A percentile compares a stretch with the other conserved stretches of the same genome.
Evolutionary conservation across 2,888 invertebrate genomes (phyloP).

Genomic region (Proisotoma minuta): DNA sequence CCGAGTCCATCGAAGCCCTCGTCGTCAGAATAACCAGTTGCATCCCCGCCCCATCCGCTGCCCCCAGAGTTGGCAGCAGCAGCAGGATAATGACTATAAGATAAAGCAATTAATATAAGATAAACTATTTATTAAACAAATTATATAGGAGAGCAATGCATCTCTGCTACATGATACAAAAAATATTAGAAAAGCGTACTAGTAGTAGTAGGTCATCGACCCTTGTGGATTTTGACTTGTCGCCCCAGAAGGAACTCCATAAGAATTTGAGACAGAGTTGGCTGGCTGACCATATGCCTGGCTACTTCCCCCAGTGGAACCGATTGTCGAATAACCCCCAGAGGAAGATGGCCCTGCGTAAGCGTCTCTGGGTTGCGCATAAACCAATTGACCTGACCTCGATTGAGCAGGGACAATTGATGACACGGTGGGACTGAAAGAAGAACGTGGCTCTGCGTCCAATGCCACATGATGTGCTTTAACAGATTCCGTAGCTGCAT

Average conservation of each 20-base stretch:
- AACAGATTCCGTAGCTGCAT: slow-evolving; percentile 1
- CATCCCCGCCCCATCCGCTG: slow-evolving; percentile 20
- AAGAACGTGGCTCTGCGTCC: slow-evolving; percentile 17
- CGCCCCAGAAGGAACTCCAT: slow-evolving; percentile 15
- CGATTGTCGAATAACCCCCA: slow-evolving; percentile 27
- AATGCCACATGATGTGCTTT: slow-evolving; percentile 7
- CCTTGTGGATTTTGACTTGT: slow-evolving; percentile 27
- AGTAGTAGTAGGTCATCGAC: slow-evolving; percentile 46
- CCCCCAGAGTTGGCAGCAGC: slow-evolving; percentile 13
- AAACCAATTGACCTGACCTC: slow-evolving; percentile 22
- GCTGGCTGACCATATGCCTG: slow-evolving; percentile 8
- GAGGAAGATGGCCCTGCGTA: slow-evolving; percentile 32
- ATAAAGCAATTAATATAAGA: neutral
- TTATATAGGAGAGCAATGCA: neutral
- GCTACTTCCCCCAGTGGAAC: slow-evolving; percentile 19
- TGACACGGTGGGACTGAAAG: slow-evolving; percentile 25
- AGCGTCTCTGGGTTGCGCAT: slow-evolving; percentile 42
- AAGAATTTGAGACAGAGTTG: neutral
- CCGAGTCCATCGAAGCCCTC: slow-evolving; percentile 14
- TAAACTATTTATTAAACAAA: neutral
- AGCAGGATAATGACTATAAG: neutral
- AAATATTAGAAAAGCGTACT: too few species aligned
- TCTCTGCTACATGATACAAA: too few species aligned
- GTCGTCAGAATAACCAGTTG: slow-evolving; percentile 35
- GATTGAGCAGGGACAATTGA: neutral